Conservation (phyloP, 2,888 invertebrate genomes). For the Dermolepida albohirtum region DNA sequence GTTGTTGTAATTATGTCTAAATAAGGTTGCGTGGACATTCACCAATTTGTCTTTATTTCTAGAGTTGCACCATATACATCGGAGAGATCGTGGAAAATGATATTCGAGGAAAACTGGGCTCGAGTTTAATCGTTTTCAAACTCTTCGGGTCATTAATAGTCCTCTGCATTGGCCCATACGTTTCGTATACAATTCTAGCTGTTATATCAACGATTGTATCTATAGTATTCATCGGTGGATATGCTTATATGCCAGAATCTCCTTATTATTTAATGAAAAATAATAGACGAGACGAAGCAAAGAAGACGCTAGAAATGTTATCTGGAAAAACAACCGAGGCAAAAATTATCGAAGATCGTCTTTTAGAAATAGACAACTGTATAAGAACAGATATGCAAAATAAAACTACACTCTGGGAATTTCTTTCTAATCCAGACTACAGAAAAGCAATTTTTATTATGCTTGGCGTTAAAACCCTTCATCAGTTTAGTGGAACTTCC, state of each 20-base stretch:
- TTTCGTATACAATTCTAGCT: slow-evolving; percentile 59
- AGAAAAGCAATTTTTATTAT: slow-evolving; percentile 41
- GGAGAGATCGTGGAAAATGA: slow-evolving; percentile 65
- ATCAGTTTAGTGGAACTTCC: no score
- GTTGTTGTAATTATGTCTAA: no score
- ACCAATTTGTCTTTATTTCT: slow-evolving; percentile 51
- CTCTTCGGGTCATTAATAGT: slow-evolving; percentile 62
- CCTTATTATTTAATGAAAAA: slow-evolving; percentile 65
- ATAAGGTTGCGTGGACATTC: background rate
- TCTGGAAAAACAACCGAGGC: slow-evolving; percentile 59
- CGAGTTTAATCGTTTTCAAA: slow-evolving; percentile 58
- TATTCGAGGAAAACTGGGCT: slow-evolving; percentile 64
- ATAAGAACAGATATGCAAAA: slow-evolving; percentile 59
- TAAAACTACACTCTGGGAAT: slow-evolving; percentile 9
- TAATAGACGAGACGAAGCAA: slow-evolving; percentile 58
- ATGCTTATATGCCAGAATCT: slow-evolving; percentile 65
- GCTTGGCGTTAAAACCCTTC: slow-evolving; percentile 2
- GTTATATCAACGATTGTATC: slow-evolving; percentile 60
- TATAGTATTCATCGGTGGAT: slow-evolving; percentile 59
- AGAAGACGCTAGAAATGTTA: slow-evolving; percentile 53
- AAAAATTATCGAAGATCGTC: slow-evolving; percentile 57
- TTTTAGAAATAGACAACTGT: slow-evolving; percentile 61
- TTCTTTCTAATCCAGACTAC: slow-evolving; percentile 32
- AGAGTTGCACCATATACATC: slow-evolving; percentile 61
- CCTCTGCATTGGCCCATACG: slow-evolving; percentile 61